These are phyloP conservation scores for Caenorhabditis drosophilae DNA, from an alignment of 2,888 invertebrate species.

Conservation along the genomic window DNA sequence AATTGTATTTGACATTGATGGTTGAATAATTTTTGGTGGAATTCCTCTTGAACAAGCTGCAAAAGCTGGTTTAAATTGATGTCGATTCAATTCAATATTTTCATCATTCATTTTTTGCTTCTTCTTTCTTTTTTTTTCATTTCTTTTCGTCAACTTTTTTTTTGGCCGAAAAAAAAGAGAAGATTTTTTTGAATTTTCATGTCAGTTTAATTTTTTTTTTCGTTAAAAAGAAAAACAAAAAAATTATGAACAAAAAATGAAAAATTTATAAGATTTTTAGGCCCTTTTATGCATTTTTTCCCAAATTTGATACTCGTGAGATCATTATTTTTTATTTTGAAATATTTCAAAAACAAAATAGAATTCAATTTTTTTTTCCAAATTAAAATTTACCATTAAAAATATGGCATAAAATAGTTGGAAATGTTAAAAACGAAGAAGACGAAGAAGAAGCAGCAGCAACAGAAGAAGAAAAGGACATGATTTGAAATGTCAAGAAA, in stretches of 20 bases:
- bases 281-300: not conserved
- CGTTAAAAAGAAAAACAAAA: conserved; percentile 4
- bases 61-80: conserved; percentile 35
- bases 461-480: no score
- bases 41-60: conserved; percentile 62
- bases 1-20: conserved; percentile 62
- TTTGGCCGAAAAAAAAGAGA: conserved; percentile 1
- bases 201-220: not conserved
- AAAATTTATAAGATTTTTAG: not conserved
- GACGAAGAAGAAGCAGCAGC: no score
- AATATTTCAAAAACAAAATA: no score
- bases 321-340: no score
- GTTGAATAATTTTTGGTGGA: conserved; percentile 53
- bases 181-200: conserved; percentile 22
- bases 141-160: conserved; percentile 1
- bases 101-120: not conserved
- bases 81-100: not conserved
- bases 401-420: conserved; percentile 60
- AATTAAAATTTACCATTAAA: conserved; percentile 59
- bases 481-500: not conserved
- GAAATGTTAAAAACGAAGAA: conserved; percentile 53
- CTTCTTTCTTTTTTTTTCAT: conserved; percentile 1
- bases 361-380: no score
- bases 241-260: not conserved
- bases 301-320: no score